Percentiles rank a stretch among this genome's conserved stretches.
Evolutionary conservation across 2,113 vertebrate species (phyloP).

Genomic region (Benitochromis conjunctus): DNA sequence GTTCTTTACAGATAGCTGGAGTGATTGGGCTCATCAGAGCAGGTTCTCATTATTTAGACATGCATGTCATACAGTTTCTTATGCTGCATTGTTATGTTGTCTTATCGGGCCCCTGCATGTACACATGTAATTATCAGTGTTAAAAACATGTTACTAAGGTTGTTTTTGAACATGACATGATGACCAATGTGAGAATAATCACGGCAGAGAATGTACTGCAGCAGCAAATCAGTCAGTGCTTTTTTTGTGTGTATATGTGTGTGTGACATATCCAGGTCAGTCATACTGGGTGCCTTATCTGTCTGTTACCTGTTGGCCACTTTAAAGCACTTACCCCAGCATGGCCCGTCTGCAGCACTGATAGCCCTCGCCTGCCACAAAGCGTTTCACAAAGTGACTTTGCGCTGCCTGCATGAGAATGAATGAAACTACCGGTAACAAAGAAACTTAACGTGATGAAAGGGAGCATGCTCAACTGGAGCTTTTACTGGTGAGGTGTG

Average conservation of each 20-base stretch:
- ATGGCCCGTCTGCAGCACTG: background rate
- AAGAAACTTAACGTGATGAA: slow-evolving; percentile 39
- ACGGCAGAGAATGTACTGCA: background rate
- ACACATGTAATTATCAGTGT: background rate
- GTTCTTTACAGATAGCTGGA: background rate
- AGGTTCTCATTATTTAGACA: background rate
- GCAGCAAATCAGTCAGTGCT: background rate
- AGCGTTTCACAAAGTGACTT: slow-evolving; percentile 4
- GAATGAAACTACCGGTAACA: slow-evolving; percentile 28
- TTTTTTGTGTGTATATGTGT: background rate
- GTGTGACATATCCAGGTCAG: slow-evolving; percentile 49
- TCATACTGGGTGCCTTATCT: background rate
- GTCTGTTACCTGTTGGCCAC: slow-evolving; percentile 30
- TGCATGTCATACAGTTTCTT: background rate
- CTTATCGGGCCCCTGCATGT: background rate
- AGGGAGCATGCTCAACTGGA: background rate
- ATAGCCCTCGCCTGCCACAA: background rate
- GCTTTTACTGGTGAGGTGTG: background rate
- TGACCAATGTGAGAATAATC: background rate
- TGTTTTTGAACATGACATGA: background rate
- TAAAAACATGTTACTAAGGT: background rate
- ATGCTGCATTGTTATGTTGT: background rate
- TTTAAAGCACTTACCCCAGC: background rate
- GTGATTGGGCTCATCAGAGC: background rate
- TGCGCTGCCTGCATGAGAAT: slow-evolving; percentile 21